Evolutionary conservation across 2,113 vertebrate species (phyloP), one percentile per base, ranked within the genome.

Genomic region (Arizona elegans): DNA sequence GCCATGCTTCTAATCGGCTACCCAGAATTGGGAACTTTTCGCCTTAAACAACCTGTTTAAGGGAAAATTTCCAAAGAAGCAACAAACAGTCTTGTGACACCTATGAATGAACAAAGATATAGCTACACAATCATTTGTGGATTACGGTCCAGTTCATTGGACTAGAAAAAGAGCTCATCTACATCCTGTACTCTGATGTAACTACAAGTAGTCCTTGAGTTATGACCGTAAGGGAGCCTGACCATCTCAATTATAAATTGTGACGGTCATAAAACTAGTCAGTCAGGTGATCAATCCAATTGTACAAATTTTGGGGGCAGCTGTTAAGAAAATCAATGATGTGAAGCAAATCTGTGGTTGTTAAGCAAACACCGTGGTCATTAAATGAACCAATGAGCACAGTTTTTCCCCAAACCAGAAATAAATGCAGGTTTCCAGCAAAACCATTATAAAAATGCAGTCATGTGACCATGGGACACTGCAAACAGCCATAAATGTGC

Each of bases 1-100:
- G 88, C 65, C 95, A 92, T 95, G 88, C 70, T 52, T 93, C 62
- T 93, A 97, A 92, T n/a, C 90, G 88, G 91, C 38, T 95, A 94
- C 56, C 88, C 0, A 0, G 56, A 94, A 81, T 65, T 95, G 29
- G 85, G 65, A 96, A 95, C 55, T 93, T 96, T 75, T 53, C 8
- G 6, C 5, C 33, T 89, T 10, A 81, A 19, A 88, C 93, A 91
- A 62, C 29, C 43, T 43, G 2, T 65, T 90, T 90, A 93, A 88
- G 12, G 91, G 94, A 58, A 94, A 52, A 52, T 29, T 26, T 50
- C 89, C 55, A 91, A 93, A 86, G 90, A 92, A 81, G 1, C 33
- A 21, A 75, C 15, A 38, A 21, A 75, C n/a, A 38, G 17, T 38
- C 33, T 38, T 38, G 70, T 38, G 33, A 38, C 7, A 38, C 15